Base-by-base conservation (phyloP, 64 coral and sea anemone genomes). In the Stichodactyla mertensii region DNA sequence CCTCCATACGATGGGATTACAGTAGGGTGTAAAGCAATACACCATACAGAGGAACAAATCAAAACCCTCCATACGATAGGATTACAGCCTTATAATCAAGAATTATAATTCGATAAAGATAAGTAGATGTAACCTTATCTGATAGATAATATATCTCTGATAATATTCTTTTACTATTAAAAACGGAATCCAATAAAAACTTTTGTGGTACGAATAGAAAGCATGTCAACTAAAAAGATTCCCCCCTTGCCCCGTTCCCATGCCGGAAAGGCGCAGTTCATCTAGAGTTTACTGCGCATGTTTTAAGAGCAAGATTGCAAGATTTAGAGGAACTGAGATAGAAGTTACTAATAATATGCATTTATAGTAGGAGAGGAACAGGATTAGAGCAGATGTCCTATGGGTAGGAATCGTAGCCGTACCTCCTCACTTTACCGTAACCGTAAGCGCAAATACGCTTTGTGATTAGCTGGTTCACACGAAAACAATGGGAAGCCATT, bases 131-230 rank as follows among this genome's bases (percentile, higher is more conserved):
- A 74, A 74, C 10, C 10, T 74, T 74, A 36, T 31, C 24, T 74
- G 69, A 74, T 74, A 74, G 62, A 66, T 4, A 66, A 66, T 66
- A 74, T 27, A 74, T 74, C 22, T 74, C 22, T 74, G 69, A 74
- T 74, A 74, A 70, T 31, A 31, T 2, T 74, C 24, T 74, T 74
- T 13, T n/a, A 74, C 22, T 31, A 31, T 31, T 74, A 36, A 74
- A 74, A 74, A 74, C 10, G 10, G 24, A 31, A 74, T 74, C 69
- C n/a, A 36, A 31, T 74, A 74, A 74, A 74, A 74, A 13, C n/a
- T 74, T 74, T 15, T 1, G 56, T 58, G 56, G 14, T 9, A 9
- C 56, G 56, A 58, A 58, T 11, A 58, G 56, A 11, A 58, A 74
- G 26, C 7, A 66, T 23, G 4, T 66, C 7, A 23, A 74, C 69